These are phyloP conservation scores for Protobothrops mucrosquamatus DNA, from an alignment of 2,113 vertebrate genomes.

Conservation along the genomic window DNA sequence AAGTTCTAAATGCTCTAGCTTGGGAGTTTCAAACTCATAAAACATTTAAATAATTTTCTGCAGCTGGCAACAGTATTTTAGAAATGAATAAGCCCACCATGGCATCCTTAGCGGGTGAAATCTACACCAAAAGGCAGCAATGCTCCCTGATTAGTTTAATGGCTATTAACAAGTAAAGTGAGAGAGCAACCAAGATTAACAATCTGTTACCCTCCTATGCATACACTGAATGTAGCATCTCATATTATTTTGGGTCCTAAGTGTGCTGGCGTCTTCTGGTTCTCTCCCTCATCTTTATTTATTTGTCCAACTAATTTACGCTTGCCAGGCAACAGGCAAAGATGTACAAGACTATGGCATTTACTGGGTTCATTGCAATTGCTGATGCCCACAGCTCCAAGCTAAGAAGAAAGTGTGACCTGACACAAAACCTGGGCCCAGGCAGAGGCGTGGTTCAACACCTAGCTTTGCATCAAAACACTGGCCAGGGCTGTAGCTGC, in stretches of 20 bases:
- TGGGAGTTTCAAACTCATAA: background rate
- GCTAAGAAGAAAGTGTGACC: background rate
- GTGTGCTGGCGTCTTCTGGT: background rate
- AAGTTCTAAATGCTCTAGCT: background rate
- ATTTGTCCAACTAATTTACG: background rate
- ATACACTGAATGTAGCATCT: background rate
- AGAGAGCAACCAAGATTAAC: background rate
- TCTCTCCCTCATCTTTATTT: background rate
- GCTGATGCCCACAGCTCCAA: background rate
- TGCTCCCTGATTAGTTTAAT: background rate
- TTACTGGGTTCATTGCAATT: background rate
- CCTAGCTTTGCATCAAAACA: background rate
- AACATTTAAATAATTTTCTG: background rate
- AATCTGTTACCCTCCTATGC: background rate
- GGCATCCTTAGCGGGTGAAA: background rate
- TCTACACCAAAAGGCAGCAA: background rate
- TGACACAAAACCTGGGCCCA: background rate
- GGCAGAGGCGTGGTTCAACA: background rate
- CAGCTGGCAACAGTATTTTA: background rate
- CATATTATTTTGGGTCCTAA: background rate
- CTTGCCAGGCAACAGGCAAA: background rate
- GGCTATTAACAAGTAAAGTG: background rate
- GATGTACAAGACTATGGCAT: background rate
- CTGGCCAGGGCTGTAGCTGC: background rate
- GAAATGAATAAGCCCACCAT: background rate